These are phyloP conservation scores for Cremastobaeus sp. DNA, from an alignment of 2,888 invertebrate genomes.

Conservation along the genomic window DNA sequence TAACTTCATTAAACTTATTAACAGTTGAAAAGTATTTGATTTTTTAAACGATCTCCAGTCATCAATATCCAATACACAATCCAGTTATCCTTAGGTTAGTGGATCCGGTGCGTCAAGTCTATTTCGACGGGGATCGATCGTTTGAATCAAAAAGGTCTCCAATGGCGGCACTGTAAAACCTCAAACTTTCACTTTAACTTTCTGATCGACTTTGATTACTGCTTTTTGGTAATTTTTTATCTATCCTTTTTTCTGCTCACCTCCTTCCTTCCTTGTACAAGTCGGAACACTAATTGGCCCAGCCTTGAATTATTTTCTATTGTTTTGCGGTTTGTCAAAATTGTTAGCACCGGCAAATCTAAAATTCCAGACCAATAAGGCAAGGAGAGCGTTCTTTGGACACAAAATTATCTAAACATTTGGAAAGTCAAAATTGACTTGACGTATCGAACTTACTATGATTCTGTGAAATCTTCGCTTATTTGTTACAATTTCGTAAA, in stretches of 20 bases:
- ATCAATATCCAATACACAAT: constrained; percentile 22
- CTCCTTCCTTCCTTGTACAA: too few species aligned
- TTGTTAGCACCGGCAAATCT: too few species aligned
- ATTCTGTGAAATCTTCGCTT: too few species aligned
- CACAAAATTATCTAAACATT: too few species aligned
- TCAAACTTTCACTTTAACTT: not conserved
- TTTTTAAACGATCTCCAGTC: not conserved
- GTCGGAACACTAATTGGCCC: too few species aligned
- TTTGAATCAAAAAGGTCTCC: constrained; percentile 1
- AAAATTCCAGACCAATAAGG: too few species aligned
- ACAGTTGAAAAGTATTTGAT: too few species aligned
- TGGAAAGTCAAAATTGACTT: constrained; percentile 58
- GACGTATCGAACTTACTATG: constrained; percentile 54
- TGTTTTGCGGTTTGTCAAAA: not conserved
- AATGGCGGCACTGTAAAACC: constrained; percentile 20
- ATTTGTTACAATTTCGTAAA: too few species aligned
- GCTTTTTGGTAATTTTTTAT: too few species aligned
- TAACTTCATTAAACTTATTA: too few species aligned
- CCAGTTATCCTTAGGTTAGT: constrained; percentile 30
- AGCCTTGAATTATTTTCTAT: not conserved
- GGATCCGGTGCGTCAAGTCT: constrained; percentile 58
- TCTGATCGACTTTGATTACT: too few species aligned
- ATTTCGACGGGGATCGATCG: constrained; percentile 44
- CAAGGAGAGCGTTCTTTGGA: not conserved
- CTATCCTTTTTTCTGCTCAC: not conserved